A percentile compares a stretch with the other conserved stretches of the same genome.
Evolutionary conservation across 1,140 invertebrate genomes (phyloP).

Genomic region (Drosophila ananassae): DNA sequence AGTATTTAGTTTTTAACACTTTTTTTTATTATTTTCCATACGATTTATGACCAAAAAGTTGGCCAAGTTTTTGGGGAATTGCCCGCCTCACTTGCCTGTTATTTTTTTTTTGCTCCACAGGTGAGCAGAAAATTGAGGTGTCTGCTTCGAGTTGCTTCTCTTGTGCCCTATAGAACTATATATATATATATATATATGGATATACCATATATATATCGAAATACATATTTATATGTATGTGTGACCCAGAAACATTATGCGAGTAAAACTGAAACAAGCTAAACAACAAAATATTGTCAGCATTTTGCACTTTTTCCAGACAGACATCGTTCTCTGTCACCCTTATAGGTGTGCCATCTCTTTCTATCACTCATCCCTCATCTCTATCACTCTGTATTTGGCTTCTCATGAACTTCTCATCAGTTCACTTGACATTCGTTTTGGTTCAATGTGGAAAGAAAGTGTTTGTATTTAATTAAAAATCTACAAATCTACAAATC

Average conservation of each 20-base stretch:
- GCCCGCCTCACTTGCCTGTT: not conserved
- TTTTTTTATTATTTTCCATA: not conserved
- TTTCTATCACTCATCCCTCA: not conserved
- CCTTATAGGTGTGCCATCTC: not conserved
- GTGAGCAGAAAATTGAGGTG: constrained; percentile 11
- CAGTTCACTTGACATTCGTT: constrained; percentile 64
- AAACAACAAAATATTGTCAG: constrained; percentile 66
- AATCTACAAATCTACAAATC: not conserved
- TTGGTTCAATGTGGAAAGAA: not conserved
- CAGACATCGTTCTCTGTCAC: constrained; percentile 11
- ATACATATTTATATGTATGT: constrained; percentile 36
- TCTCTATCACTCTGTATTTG: not conserved
- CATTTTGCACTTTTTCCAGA: constrained; percentile 71
- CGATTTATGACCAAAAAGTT: constrained; percentile 25
- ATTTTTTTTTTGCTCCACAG: constrained; percentile 7
- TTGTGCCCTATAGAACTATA: constrained; percentile 6
- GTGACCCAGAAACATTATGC: constrained; percentile 78
- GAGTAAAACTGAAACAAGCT: constrained; percentile 52
- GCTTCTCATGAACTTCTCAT: constrained; percentile 48
- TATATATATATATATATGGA: constrained; percentile 19
- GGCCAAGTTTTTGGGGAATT: not conserved
- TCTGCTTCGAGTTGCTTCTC: not conserved
- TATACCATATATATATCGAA: constrained; percentile 7
- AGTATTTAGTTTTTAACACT: not conserved
- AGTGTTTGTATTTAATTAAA: not conserved